Base-by-base conservation (phyloP, 2,888 invertebrate species). In the Leptogaster cylindrica region DNA sequence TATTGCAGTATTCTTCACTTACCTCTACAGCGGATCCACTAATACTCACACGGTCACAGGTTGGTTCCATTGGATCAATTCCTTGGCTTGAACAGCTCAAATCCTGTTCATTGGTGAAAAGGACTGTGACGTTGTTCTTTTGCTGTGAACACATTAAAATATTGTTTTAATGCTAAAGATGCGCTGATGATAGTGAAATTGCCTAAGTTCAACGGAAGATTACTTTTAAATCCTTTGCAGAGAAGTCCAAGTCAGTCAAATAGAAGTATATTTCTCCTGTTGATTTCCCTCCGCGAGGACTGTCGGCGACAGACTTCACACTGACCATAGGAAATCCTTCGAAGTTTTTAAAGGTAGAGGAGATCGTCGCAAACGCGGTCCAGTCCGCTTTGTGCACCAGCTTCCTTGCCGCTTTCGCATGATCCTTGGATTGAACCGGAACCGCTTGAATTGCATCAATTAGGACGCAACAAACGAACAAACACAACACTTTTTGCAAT, bases 11-110 rank as follows among this genome's bases (percentile, higher is more conserved):
- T 18, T 18, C 12, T n/a, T 20, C 2, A 23, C 2, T 18, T 52
- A 69, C 69, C 51, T 58, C 28, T 18, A 41, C 8, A n/a, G 80
- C 74, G 65, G 76, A 72, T 1, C 81, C 81, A 70, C 77, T 78
- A 3, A 81, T 73, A 12, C 80, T 77, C 6, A 72, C 70, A 50
- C 67, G 39, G 18, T 27, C n/a, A 72, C 81, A 81, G 0, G 78
- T 78, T 2, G 81, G 81, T 68, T 81, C 82, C 81, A 81, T 81
- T 2, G 81, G 80, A 74, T 81, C 81, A 3, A 72, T 68, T 12
- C 73, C 72, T 1, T 61, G 33, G 3, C 71, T 71, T 3, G 74
- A 73, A 65, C 81, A 81, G 14, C 74, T 73, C 2, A 77, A 67
- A 12, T 73, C 72, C 70, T 81, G 78, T 51, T 80, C 80, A 51